Percentiles rank a stretch among this genome's conserved stretches.
phyloP scores from a whole-genome alignment of 1,140 invertebrate genomes.

The Artemia franciscana region DNA sequence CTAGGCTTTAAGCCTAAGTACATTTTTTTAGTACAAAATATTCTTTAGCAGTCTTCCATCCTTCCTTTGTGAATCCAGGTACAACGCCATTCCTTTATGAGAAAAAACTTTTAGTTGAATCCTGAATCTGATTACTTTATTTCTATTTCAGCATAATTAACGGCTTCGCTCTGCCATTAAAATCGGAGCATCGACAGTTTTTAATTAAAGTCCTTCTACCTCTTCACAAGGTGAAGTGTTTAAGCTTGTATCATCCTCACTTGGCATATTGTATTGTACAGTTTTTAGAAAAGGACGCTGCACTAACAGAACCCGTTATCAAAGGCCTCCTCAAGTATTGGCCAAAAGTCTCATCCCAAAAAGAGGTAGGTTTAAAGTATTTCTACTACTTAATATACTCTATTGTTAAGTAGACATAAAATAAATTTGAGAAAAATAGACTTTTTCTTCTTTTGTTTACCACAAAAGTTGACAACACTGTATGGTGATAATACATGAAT shows the following conservation, averaged over 20 bases:
- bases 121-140: too few species aligned
- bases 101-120: too few species aligned
- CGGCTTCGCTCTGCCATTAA: constrained; percentile 89
- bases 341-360: constrained; percentile 97
- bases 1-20: too few species aligned
- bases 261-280: constrained; percentile 98
- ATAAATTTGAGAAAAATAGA: too few species aligned
- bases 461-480: too few species aligned
- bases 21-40: too few species aligned
- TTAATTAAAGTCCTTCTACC: constrained; percentile 94
- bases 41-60: too few species aligned
- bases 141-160: constrained; percentile 70
- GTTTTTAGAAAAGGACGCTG: constrained; percentile 96
- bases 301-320: constrained; percentile 85
- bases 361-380: constrained; percentile 36
- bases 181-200: constrained; percentile 93
- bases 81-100: too few species aligned
- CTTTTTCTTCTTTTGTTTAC: too few species aligned
- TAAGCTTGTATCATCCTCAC: constrained; percentile 85
- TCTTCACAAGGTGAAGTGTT: constrained; percentile 82
- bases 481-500: too few species aligned
- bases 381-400: constrained; percentile 3
- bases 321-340: constrained; percentile 91
- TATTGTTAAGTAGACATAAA: too few species aligned
- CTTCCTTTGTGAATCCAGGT: too few species aligned